Conservation (phyloP, 2,888 invertebrate genomes). For the Lampropteryx suffumata region DNA sequence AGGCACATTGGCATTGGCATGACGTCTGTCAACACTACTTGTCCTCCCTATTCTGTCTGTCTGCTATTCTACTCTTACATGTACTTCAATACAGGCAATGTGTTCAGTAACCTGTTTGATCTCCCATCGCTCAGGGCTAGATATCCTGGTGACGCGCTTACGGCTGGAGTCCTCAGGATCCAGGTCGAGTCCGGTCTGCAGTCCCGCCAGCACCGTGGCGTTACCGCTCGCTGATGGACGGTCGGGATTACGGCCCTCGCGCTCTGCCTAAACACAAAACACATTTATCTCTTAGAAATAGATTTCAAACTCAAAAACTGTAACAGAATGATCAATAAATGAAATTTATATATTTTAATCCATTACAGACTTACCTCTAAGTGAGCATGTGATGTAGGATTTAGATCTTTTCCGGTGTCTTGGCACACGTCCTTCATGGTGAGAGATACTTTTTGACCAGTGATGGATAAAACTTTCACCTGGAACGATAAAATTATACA, state of each 20-base stretch:
- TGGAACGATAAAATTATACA: slow-evolving; percentile 46
- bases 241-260: slow-evolving; percentile 94
- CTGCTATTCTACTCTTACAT: no score
- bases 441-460: slow-evolving; percentile 97
- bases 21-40: no score
- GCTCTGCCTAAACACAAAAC: slow-evolving; percentile 76
- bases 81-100: no score
- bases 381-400: slow-evolving; percentile 89
- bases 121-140: slow-evolving; percentile 99
- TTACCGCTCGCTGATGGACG: slow-evolving; percentile 88
- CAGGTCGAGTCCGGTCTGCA: slow-evolving; percentile 84
- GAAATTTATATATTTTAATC: no score
- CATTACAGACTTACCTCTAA: slow-evolving; percentile 72
- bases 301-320: no score
- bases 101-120: slow-evolving; percentile 88
- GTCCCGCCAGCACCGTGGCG: slow-evolving; percentile 80
- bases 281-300: no score
- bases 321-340: no score
- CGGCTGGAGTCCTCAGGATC: slow-evolving; percentile 89
- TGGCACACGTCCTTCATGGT: slow-evolving; percentile 99
- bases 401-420: slow-evolving; percentile 95
- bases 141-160: slow-evolving; percentile 94
- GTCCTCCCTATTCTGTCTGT: no score
- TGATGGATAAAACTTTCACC: slow-evolving; percentile 94
- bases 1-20: no score